Conservation (phyloP, 1,140 invertebrate species). For the Anastatus disparis region DNA sequence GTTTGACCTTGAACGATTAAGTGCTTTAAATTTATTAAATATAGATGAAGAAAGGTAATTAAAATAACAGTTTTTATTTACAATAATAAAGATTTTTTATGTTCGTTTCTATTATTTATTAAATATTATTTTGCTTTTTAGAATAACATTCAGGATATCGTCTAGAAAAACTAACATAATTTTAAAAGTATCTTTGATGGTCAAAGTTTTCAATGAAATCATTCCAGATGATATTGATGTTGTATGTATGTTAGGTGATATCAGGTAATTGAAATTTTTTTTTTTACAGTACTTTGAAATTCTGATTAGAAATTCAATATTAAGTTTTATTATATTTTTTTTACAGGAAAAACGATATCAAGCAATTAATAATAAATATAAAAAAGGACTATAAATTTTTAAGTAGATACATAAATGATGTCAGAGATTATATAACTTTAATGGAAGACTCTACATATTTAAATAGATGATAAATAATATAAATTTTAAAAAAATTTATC, state of each 20-base stretch:
- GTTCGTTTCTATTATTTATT: background rate
- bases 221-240: constrained; percentile 45
- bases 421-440: constrained; percentile 52
- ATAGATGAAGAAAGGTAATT: constrained; percentile 49
- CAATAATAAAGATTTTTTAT: background rate
- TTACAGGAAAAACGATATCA: constrained; percentile 50
- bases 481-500: background rate
- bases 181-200: constrained; percentile 45
- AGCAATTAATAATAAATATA: constrained; percentile 51
- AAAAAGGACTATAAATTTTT: constrained; percentile 53
- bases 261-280: constrained; percentile 44
- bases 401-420: constrained; percentile 50
- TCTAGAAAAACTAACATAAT: constrained; percentile 49
- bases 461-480: constrained; percentile 18
- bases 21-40: constrained; percentile 47
- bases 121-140: constrained; percentile 41
- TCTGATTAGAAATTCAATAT: too few species aligned
- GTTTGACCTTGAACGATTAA: constrained; percentile 49
- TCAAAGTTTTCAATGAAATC: constrained; percentile 52
- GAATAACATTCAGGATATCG: constrained; percentile 47
- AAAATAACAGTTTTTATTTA: constrained; percentile 3
- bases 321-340: background rate
- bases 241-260: constrained; percentile 45
- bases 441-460: constrained; percentile 43
- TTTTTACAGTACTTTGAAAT: constrained; percentile 6